phyloP scores from a whole-genome alignment of 1,140 invertebrate genomes.

The Cyclargus thomasi region DNA sequence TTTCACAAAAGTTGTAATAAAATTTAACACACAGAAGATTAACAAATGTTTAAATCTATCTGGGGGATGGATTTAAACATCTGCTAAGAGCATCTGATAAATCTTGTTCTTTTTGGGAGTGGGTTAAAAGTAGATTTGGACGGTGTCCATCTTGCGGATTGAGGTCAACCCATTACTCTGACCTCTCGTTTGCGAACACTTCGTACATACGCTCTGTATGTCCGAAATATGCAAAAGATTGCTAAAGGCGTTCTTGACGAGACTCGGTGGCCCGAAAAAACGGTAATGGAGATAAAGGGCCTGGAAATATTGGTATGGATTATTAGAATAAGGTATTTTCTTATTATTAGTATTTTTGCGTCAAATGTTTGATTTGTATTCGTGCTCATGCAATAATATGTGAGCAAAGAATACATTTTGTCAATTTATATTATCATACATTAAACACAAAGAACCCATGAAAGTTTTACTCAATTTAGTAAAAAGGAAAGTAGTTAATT shows the following conservation, averaged over 20 bases:
- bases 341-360: too few species aligned
- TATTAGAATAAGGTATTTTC: neutral
- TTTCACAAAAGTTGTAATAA: neutral
- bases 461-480: neutral
- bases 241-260: neutral
- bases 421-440: too few species aligned
- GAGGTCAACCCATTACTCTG: constrained; percentile 2
- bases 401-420: too few species aligned
- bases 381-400: too few species aligned
- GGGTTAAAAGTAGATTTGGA: neutral
- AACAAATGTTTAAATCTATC: too few species aligned
- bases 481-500: constrained; percentile 4
- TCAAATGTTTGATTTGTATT: too few species aligned
- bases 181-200: constrained; percentile 2
- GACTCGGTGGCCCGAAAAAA: neutral
- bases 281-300: neutral
- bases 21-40: too few species aligned
- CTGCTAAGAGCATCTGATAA: neutral
- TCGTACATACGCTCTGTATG: neutral
- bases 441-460: too few species aligned
- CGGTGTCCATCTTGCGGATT: neutral
- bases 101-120: neutral
- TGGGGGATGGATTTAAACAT: neutral
- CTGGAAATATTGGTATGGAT: neutral
- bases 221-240: constrained; percentile 6